Base-by-base conservation (phyloP, 1,140 invertebrate species). In the Phocides pigmalion region DNA sequence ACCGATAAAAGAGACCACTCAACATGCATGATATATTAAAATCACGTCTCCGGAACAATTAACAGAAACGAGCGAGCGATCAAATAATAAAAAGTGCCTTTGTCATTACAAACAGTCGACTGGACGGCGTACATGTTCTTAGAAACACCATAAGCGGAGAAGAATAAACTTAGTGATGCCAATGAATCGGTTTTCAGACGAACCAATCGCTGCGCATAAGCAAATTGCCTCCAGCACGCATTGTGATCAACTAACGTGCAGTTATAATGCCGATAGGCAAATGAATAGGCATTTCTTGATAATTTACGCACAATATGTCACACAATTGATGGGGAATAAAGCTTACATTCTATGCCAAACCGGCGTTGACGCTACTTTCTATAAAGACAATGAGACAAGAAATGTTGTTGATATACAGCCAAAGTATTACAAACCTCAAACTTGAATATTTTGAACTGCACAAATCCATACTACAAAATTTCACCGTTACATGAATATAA, bases 71-170 rank as follows among this genome's bases (percentile, higher is more conserved):
- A 85, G 73, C 76, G 61, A 83, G 66, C 77, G 78, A 90, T 90
- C 84, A 87, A 90, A 90, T 88, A 87, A 89, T 88, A 90, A 89
- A 90, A 90, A 87, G 65, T 81, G 63, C 79, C 74, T 89, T 87
- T 90, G 84, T 89, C 82, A 89, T 87, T 84, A 85, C 74, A 84
- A 87, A 76, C 82, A 82, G 74, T 49, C 70, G 56, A 72, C 50
- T 67, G 69, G 67, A 51, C 47, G 25, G 49, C 49, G 22, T 35
- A 51, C 68, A 63, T 67, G 51, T 90, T 88, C 85, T 82, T 74
- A 84, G 83, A 87, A 84, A 73, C 70, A 76, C 73, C 70, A 84
- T 81, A 76, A 76, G 67, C 66, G 28, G 62, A 47, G 66, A 73
- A 81, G 74, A 81, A 78, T 83, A 76, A 63, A 80, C 44, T 72